Evolutionary conservation across 2,797 vertebrate species (phyloP).

Genomic region (Syngnathus rostellatus): DNA sequence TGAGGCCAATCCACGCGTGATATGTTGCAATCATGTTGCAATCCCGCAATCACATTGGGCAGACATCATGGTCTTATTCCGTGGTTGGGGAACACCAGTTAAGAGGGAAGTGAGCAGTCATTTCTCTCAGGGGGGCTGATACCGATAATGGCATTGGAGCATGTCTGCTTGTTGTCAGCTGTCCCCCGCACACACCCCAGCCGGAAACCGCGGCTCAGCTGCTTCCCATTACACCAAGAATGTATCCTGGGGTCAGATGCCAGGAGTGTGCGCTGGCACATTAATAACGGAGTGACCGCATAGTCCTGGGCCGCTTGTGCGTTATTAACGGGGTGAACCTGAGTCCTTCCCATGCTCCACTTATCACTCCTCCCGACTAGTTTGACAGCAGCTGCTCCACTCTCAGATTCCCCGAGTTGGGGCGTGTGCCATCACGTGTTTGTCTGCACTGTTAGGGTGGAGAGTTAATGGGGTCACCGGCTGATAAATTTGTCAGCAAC

Average conservation of each 20-base stretch:
- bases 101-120: constrained; percentile 13
- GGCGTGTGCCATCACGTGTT: constrained; percentile 45
- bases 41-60: not conserved
- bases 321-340: constrained; percentile 68
- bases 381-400: constrained; percentile 59
- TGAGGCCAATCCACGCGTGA: not conserved
- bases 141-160: constrained; percentile 29
- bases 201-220: constrained; percentile 68
- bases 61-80: constrained; percentile 28
- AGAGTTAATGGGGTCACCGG: constrained; percentile 48
- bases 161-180: constrained; percentile 64
- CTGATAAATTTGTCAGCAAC: constrained; percentile 48
- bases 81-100: constrained; percentile 24
- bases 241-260: constrained; percentile 68
- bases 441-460: constrained; percentile 31
- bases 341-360: constrained; percentile 60
- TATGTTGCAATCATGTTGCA: not conserved
- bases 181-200: constrained; percentile 43
- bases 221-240: constrained; percentile 75
- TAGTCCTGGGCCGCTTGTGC: constrained; percentile 60
- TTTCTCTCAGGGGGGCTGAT: constrained; percentile 20
- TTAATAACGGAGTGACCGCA: constrained; percentile 64
- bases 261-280: constrained; percentile 61
- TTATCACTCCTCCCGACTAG: constrained; percentile 29
- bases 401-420: constrained; percentile 51